A percentile compares a stretch with the other conserved stretches of the same genome.
phyloP scores from a whole-genome alignment of 2,113 vertebrate species.

The Morone saxatilis region DNA sequence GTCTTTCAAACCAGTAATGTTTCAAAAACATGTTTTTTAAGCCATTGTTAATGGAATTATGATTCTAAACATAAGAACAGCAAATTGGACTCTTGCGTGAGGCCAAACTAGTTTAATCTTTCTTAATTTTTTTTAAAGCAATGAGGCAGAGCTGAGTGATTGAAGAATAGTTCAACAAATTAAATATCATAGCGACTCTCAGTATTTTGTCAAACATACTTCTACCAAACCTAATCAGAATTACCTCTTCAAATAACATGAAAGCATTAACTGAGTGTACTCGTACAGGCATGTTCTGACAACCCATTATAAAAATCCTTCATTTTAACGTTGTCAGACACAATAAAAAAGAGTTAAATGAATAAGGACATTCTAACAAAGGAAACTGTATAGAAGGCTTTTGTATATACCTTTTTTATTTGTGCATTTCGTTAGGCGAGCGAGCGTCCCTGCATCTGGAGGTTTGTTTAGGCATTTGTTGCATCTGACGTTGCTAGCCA shows the following conservation, averaged over 20 bases:
- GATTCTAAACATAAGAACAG: background rate
- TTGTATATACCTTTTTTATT: conserved; percentile 9
- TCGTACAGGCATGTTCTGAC: background rate
- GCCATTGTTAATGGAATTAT: background rate
- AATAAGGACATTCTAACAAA: background rate
- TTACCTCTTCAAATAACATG: background rate
- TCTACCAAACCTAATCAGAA: background rate
- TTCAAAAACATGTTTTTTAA: background rate
- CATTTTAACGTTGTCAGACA: background rate
- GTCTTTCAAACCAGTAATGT: no score
- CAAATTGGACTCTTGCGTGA: background rate
- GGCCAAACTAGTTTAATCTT: background rate
- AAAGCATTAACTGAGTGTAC: background rate
- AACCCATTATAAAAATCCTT: background rate
- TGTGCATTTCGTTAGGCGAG: conserved; percentile 23
- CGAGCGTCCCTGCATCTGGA: conserved; percentile 39
- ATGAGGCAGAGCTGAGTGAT: background rate
- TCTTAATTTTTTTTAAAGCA: background rate
- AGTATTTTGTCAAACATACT: background rate
- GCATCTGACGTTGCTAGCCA: conserved; percentile 53
- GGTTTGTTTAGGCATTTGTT: conserved; percentile 72
- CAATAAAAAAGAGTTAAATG: conserved; percentile 1
- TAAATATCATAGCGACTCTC: background rate
- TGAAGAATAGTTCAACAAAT: background rate
- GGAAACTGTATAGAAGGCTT: background rate